Percentiles rank a stretch among this genome's conserved stretches.
These are phyloP conservation scores for Pan paniscus DNA, from an alignment of 2,113 vertebrate species.

Conservation along the genomic window DNA sequence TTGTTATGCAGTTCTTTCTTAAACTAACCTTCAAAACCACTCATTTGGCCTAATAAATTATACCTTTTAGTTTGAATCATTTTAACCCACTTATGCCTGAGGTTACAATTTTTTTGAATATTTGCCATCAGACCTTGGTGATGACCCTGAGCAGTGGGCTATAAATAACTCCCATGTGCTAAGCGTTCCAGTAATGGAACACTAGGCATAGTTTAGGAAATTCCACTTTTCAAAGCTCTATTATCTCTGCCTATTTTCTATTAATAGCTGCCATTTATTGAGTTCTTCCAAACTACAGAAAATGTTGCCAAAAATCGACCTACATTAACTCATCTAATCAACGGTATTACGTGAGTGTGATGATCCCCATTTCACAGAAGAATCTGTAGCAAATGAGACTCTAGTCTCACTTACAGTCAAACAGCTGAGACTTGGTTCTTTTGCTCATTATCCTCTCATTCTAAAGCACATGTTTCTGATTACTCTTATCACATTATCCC, in stretches of 20 bases:
- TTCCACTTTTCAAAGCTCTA: not conserved
- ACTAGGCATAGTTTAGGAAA: not conserved
- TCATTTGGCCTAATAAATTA: not conserved
- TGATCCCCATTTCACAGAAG: not conserved
- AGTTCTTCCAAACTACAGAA: not conserved
- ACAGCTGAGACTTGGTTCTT: not conserved
- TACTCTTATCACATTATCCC: fast-evolving
- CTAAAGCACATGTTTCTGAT: not conserved
- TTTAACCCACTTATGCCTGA: no score
- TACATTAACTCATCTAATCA: not conserved
- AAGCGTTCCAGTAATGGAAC: no score
- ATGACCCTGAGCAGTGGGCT: no score
- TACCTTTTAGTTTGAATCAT: not conserved
- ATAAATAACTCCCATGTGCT: no score
- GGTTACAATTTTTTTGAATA: no score
- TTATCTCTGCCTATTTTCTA: not conserved
- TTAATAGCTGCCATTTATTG: not conserved
- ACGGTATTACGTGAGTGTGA: not conserved
- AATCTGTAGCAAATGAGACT: not conserved
- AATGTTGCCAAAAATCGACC: not conserved
- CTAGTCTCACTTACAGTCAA: not conserved
- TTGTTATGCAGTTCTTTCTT: not conserved
- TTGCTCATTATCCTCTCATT: not conserved
- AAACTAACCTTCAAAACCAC: not conserved
- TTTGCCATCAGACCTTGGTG: no score